These are phyloP conservation scores for Alauda arvensis DNA, from an alignment of 2,797 vertebrate genomes.

Conservation along the genomic window DNA sequence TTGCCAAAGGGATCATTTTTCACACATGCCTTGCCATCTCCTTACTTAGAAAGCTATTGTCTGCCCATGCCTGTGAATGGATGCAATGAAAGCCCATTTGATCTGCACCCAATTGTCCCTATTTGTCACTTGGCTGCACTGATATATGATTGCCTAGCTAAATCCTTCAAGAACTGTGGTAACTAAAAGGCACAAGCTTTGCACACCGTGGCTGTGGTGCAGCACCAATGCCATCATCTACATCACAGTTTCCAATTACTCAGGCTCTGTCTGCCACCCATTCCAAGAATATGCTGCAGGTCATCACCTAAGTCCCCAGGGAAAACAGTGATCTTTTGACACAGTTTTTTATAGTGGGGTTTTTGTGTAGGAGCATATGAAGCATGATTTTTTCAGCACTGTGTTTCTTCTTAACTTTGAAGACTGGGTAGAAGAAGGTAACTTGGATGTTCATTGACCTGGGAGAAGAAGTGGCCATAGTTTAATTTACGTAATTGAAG, in stretches of 20 bases:
- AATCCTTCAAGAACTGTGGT: slow-evolving; percentile 57
- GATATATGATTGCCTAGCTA: slow-evolving; percentile 66
- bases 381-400: background rate
- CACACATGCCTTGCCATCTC: slow-evolving; percentile 60
- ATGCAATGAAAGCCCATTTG: slow-evolving; percentile 35
- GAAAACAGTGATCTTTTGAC: background rate
- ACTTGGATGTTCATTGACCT: background rate
- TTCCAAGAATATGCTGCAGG: background rate
- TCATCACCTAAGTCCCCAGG: background rate
- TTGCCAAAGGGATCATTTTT: slow-evolving; percentile 59
- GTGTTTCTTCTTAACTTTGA: background rate
- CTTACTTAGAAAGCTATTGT: slow-evolving; percentile 52
- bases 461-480: background rate
- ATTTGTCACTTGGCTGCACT: slow-evolving; percentile 71
- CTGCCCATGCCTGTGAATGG: slow-evolving; percentile 42
- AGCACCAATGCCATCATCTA: background rate
- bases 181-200: background rate
- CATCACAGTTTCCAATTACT: slow-evolving; percentile 30
- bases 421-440: background rate
- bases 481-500: background rate
- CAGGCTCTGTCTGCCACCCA: slow-evolving; percentile 17
- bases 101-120: slow-evolving; percentile 59
- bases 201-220: background rate
- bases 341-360: background rate
- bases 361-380: background rate